Base-by-base conservation (phyloP, 2,888 invertebrate genomes). In the Euplexia lucipara region DNA sequence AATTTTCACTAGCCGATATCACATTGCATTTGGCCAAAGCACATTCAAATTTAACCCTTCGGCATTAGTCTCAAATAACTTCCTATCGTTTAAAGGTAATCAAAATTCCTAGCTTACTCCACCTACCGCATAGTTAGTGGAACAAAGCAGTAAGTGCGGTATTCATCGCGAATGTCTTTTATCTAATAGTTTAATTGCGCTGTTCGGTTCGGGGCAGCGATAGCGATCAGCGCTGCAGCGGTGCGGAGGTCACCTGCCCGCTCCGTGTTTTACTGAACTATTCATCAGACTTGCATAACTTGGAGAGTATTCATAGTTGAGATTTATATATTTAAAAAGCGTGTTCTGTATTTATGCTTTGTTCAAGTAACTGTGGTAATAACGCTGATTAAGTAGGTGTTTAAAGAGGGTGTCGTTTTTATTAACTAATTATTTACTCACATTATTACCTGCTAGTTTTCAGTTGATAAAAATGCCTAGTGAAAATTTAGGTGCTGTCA, bases 161-260 rank as follows among this genome's bases (percentile, higher is more conserved):
- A 75, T 72, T 66, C 63, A 78, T 70, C 65, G 78, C 74, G 61
- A 83, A 81, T 88, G 87, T 90, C 88, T 84, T 87, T 84, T 84
- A 83, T 73, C 79, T 90, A 89, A 90, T 90, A 86, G 86, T 92
- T 88, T 91, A 92, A 92, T 92, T 91, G 89, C 88, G 83, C 82
- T 82, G 86, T 71, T 81, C 81, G 84, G 83, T 88, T 90, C 83
- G 86, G 78, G 83, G 78, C 80, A 79, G 82, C 86, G 92, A 92
- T 92, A 91, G 82, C 80, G 85, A 92, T 91, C 92, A 86, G 83
- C 78, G 70, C 78, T 69, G 75, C 91, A 86, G 83, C 78, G 72
- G 75, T 65, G 75, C 71, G 86, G 91, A 91, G 92, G 92, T 92
- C 91, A 90, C 83, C 81, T 77, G 84, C 75, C 77, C 79, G 86